Conservation (phyloP, 2,113 vertebrate species). For the Chaetops frenatus region DNA sequence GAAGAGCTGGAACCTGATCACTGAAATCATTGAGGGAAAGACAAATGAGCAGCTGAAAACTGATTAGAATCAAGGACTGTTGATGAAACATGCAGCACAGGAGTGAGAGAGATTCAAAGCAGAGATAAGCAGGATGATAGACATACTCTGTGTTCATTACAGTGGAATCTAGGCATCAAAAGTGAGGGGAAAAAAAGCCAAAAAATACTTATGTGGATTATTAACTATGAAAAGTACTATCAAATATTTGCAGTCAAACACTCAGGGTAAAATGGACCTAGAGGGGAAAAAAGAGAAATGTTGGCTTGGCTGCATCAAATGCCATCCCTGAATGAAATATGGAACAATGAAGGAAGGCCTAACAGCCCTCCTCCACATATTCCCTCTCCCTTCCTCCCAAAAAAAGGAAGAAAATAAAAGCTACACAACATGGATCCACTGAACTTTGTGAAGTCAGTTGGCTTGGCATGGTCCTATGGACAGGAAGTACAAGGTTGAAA, state of each 20-base stretch:
- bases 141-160: not conserved
- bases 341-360: not conserved
- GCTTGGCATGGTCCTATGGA: not conserved
- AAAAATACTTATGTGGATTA: not conserved
- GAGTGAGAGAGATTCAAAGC: not conserved
- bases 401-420: not conserved
- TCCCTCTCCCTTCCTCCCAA: not conserved
- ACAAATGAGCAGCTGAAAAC: not conserved
- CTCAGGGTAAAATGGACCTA: not conserved
- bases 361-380: not conserved
- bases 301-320: not conserved
- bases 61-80: not conserved
- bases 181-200: not conserved
- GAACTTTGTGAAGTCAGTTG: not conserved
- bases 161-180: not conserved
- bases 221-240: not conserved
- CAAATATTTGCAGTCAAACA: not conserved
- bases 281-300: not conserved
- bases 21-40: not conserved
- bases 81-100: not conserved
- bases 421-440: not conserved
- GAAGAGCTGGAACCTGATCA: not conserved
- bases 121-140: accelerated
- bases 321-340: not conserved
- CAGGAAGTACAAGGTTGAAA: not conserved